These are phyloP conservation scores for Eurypyga helias DNA, from an alignment of 2,113 vertebrate species.

Conservation along the genomic window DNA sequence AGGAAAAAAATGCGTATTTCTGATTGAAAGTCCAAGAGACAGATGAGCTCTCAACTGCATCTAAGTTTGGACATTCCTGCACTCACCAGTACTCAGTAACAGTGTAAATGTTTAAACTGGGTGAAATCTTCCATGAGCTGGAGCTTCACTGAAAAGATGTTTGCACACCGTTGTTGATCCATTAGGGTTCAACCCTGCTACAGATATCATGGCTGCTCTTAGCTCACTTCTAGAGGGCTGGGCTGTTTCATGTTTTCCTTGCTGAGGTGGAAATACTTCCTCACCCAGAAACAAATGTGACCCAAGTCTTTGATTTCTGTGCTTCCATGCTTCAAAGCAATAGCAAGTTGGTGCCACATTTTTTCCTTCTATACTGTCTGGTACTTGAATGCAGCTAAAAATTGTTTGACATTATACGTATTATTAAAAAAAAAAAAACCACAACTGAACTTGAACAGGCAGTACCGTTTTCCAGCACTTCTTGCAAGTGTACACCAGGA, in stretches of 20 bases:
- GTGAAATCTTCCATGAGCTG: background rate
- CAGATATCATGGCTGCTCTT: background rate
- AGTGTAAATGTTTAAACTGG: background rate
- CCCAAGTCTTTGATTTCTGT: background rate
- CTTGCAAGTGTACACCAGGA: background rate
- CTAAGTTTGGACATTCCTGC: background rate
- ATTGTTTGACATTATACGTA: background rate
- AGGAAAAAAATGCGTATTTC: accelerated
- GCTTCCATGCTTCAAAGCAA: background rate
- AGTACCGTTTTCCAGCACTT: background rate
- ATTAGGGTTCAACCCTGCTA: background rate
- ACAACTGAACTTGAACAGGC: background rate
- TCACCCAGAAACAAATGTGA: background rate
- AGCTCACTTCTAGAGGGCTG: background rate
- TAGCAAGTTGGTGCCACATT: background rate
- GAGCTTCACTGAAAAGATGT: background rate
- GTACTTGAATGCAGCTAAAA: background rate
- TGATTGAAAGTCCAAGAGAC: background rate
- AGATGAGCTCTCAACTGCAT: background rate
- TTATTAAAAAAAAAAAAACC: background rate
- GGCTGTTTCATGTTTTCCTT: background rate
- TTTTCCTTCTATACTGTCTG: background rate
- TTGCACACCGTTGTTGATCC: background rate
- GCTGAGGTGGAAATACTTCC: background rate
- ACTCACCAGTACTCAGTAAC: background rate